Conservation (phyloP, 2,113 vertebrate genomes). For the Strix uralensis region DNA sequence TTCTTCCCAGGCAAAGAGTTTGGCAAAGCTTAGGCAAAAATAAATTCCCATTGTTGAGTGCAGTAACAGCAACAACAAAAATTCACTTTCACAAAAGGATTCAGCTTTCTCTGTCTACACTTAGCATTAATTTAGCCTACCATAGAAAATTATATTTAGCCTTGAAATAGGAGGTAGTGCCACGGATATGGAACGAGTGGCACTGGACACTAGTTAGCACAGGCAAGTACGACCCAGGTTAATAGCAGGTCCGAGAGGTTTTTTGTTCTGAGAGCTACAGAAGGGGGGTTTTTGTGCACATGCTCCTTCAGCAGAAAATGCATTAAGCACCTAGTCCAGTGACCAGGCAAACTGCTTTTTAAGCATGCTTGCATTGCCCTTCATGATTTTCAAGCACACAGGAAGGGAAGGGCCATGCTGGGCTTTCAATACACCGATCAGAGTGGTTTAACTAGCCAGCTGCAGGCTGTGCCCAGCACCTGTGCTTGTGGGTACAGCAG, state of each 20-base stretch:
- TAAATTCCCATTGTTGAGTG: not conserved
- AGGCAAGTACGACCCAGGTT: not conserved
- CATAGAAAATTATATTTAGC: not conserved
- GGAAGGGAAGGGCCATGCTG: not conserved
- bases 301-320: not conserved
- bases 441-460: not conserved
- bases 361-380: not conserved
- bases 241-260: not conserved
- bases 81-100: not conserved
- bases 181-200: accelerated
- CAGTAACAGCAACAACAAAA: not conserved
- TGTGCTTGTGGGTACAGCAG: no score
- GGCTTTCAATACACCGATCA: not conserved
- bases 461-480: no score
- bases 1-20: not conserved
- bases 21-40: not conserved
- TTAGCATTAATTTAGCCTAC: not conserved
- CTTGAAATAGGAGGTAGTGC: not conserved
- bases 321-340: not conserved
- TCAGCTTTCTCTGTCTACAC: not conserved
- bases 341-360: not conserved
- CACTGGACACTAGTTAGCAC: no score
- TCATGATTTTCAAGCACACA: not conserved
- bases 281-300: not conserved
- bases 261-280: not conserved